Evolutionary conservation across 2,113 vertebrate genomes (phyloP).

Genomic region (Prionailurus bengalensis): DNA sequence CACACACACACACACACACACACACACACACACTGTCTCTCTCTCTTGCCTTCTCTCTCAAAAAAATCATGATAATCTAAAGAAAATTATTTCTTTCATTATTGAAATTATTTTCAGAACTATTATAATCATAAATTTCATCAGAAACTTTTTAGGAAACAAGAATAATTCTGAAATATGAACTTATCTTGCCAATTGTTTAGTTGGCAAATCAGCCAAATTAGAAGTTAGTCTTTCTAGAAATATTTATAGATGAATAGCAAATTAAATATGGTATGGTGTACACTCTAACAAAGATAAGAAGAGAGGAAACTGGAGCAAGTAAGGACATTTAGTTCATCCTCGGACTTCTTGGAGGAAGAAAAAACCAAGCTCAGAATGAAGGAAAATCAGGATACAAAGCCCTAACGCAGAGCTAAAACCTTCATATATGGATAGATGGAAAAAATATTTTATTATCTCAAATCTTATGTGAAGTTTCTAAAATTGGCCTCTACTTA

Average conservation of each 20-base stretch:
- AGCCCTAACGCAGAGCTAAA: background rate
- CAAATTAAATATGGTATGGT: background rate
- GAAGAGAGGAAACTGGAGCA: background rate
- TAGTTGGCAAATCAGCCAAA: background rate
- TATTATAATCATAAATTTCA: constrained; percentile 39
- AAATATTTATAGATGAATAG: background rate
- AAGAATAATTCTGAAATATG: background rate
- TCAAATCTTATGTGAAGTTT: background rate
- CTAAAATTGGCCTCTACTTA: background rate
- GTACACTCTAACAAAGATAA: background rate
- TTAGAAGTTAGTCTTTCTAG: background rate
- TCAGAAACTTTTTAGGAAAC: background rate
- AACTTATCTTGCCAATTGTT: constrained; percentile 26
- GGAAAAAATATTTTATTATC: background rate
- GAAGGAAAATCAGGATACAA: background rate
- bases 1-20: too few species aligned
- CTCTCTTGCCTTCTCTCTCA: background rate
- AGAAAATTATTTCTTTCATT: constrained; percentile 20
- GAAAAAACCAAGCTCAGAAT: background rate
- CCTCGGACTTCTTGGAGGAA: background rate
- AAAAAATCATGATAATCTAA: background rate
- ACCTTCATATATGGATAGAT: background rate
- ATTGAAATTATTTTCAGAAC: constrained; percentile 39
- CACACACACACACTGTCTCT: too few species aligned
- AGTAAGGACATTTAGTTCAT: background rate